A percentile compares a stretch with the other conserved stretches of the same genome.
These are phyloP conservation scores for Sinonovacula constricta DNA, from an alignment of 1,140 invertebrate genomes.

Conservation along the genomic window DNA sequence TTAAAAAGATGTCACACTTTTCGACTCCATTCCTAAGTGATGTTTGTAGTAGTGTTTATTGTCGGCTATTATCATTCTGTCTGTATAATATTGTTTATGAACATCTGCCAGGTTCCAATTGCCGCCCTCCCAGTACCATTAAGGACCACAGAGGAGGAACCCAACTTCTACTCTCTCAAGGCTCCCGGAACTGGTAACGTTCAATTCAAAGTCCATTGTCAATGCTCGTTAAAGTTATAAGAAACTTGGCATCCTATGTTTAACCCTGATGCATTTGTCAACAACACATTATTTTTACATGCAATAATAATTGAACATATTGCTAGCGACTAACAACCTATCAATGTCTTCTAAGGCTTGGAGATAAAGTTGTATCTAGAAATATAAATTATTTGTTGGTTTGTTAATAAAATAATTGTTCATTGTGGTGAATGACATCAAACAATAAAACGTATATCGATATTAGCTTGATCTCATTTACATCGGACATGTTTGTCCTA, in stretches of 20 bases:
- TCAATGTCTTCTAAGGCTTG: too few relatives aligned
- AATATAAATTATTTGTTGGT: too few relatives aligned
- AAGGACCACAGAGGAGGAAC: constrained; percentile 56
- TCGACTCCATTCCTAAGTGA: background rate
- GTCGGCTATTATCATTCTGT: background rate
- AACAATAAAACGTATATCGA: too few relatives aligned
- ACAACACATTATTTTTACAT: background rate
- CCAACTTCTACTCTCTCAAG: constrained; percentile 59
- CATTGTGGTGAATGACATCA: too few relatives aligned
- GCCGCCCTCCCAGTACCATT: constrained; percentile 67
- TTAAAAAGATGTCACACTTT: background rate
- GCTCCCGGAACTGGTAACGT: constrained; percentile 62
- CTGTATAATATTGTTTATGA: background rate
- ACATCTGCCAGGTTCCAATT: constrained; percentile 65
- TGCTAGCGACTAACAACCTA: too few relatives aligned
- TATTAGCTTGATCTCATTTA: too few relatives aligned
- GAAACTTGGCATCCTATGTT: background rate
- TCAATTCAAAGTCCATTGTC: background rate
- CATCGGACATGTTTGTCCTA: too few relatives aligned
- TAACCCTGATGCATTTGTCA: background rate
- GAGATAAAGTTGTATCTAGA: too few relatives aligned
- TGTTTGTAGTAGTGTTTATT: background rate
- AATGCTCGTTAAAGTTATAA: background rate
- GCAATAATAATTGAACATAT: background rate
- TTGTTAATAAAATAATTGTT: too few relatives aligned